phyloP scores from a whole-genome alignment of 2,888 invertebrate species.

The Daptonema setosum region DNA sequence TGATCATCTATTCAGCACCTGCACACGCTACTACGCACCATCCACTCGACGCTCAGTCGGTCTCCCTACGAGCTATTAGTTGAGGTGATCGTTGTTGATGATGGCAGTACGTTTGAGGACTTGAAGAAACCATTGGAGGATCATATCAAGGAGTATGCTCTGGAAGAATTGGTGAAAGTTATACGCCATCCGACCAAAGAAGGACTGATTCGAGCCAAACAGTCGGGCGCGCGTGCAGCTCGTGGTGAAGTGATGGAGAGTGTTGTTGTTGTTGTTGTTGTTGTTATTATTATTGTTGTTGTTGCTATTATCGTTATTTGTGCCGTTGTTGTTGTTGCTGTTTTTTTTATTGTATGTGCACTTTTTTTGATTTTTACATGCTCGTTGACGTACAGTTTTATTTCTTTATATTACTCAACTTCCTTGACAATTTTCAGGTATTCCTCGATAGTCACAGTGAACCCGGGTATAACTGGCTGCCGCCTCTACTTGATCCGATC shows the following conservation, averaged over 20 bases:
- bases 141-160: conserved; percentile 22
- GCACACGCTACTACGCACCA: conserved; percentile 32
- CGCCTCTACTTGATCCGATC: conserved; percentile 47
- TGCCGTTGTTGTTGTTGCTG: no score
- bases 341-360: no score
- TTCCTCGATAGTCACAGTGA: conserved; percentile 69
- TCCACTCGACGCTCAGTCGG: conserved; percentile 31
- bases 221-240: conserved; percentile 45
- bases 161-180: conserved; percentile 20
- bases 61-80: conserved; percentile 32
- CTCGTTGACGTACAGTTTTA: no score
- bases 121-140: conserved; percentile 30
- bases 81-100: conserved; percentile 35
- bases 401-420: no score
- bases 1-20: conserved; percentile 26
- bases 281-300: no score
- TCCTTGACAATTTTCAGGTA: conserved; percentile 31
- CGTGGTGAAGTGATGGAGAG: conserved; percentile 45
- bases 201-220: conserved; percentile 28
- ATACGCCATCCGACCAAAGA: conserved; percentile 23
- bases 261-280: no score
- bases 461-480: conserved; percentile 70
- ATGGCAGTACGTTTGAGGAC: conserved; percentile 28
- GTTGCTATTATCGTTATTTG: no score
- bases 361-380: no score